Base-by-base conservation (phyloP, 2,113 vertebrate species). In the Myodes glareolus region DNA sequence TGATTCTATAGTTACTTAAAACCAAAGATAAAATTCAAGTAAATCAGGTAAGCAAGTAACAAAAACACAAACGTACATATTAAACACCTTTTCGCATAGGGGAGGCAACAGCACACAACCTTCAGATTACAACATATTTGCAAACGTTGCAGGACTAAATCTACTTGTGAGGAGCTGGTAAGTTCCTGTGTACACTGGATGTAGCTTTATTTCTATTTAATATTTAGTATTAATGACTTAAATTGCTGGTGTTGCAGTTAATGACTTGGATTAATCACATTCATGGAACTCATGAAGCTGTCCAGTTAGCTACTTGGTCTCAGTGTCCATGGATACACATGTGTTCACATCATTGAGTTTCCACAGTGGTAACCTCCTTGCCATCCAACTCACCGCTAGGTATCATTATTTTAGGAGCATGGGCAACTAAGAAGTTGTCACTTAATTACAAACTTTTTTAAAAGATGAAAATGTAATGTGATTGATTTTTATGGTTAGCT, bases 401-500 rank as follows among this genome's bases (percentile, higher is more conserved):
- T 25, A 29, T 94, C 19, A 65, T 70, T 31, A 45, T 65, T 72
- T 82, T n/a, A 55, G 90, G 36, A 77, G 3, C 7, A 14, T 47
- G n/a, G 21, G 5, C 88, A 7, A 42, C 36, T 94, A 63, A 86
- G 93, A 90, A 65, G 63, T 65, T 75, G 25, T 90, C 92, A 76
- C 81, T 81, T 90, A 86, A 72, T 90, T 87, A 92, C 29, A 63
- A 81, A 94, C n/a, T 39, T 90, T 50, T 39, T 65, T 68, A 81
- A 85, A 42, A 94, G 50, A 33, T 47, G 55, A 47, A 90, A 70
- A 68, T 80, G 42, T 21, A 42, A 80, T 61, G 4, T 7, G 58
- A 47, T 90, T 80, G 78, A 80, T 68, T 68, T 68, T 68, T 33
- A 68, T 68, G 67, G 33, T 23, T 86, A 80, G 42, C 81, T 90